Evolutionary conservation across 2,888 invertebrate species (phyloP).

Genomic region (Philonicus albiceps): DNA sequence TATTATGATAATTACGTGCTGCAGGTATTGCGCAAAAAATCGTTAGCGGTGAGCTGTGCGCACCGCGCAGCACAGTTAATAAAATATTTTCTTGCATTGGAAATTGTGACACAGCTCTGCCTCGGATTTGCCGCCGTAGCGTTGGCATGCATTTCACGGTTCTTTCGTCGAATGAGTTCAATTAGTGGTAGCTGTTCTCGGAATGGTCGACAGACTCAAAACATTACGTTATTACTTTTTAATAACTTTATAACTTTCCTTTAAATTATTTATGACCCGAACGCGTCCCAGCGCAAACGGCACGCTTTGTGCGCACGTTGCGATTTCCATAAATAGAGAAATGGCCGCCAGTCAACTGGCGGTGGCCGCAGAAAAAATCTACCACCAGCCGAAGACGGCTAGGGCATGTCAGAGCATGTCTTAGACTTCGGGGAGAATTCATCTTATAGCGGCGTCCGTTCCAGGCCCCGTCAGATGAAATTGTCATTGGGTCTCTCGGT

Average conservation of each 20-base stretch:
- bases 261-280: constrained; percentile 41
- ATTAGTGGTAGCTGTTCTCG: constrained; percentile 9
- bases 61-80: background rate
- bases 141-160: constrained; percentile 6
- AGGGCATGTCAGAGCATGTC: constrained; percentile 10
- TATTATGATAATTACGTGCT: constrained; percentile 14
- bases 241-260: constrained; percentile 48
- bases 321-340: constrained; percentile 51
- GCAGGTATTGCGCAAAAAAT: constrained; percentile 10
- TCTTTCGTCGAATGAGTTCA: constrained; percentile 11
- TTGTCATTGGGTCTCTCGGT: constrained; percentile 26
- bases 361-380: constrained; percentile 47
- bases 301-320: constrained; percentile 53
- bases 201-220: background rate
- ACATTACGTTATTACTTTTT: constrained; percentile 45
- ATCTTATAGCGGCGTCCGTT: constrained; percentile 11
- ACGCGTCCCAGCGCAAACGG: constrained; percentile 48
- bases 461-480: constrained; percentile 23
- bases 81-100: constrained; percentile 15
- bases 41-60: background rate
- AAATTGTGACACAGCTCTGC: background rate
- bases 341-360: constrained; percentile 45
- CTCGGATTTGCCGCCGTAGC: background rate
- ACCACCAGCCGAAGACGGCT: constrained; percentile 40
- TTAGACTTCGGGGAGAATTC: background rate